These are phyloP conservation scores for Paracanthobrama guichenoti DNA, from an alignment of 2,113 vertebrate genomes.

Conservation along the genomic window DNA sequence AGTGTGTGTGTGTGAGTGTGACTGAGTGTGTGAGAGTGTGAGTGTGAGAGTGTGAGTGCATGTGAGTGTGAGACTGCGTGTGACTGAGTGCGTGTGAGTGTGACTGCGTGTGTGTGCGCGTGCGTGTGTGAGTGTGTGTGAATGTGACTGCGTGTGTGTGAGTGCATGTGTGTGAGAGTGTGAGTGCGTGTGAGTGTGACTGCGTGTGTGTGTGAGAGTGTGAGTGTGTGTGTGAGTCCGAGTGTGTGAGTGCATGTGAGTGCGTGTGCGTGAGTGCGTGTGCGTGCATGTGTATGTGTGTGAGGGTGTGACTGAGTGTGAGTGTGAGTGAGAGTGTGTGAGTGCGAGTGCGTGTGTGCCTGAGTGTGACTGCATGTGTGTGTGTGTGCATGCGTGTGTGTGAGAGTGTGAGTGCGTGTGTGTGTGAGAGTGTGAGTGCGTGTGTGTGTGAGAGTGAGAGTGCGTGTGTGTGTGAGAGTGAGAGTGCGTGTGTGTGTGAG, in stretches of 20 bases:
- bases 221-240: not conserved
- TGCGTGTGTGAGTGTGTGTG: not conserved
- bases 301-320: too few species aligned
- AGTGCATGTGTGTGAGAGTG: not conserved
- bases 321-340: not conserved
- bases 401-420: not conserved
- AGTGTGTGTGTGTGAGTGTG: too few species aligned
- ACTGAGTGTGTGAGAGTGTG: too few species aligned
- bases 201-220: not conserved
- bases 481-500: not conserved
- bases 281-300: not conserved
- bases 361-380: not conserved
- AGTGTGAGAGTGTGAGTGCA: too few species aligned
- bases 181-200: not conserved
- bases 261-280: too few species aligned
- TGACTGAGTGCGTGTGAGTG: too few species aligned
- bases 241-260: not conserved
- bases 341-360: not conserved
- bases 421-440: conserved; percentile 4
- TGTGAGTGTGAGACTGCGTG: too few species aligned
- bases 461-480: not conserved
- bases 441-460: not conserved
- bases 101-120: not conserved
- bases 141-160: not conserved
- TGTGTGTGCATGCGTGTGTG: not conserved